These are phyloP conservation scores for Erebia palarica DNA, from an alignment of 2,888 invertebrate genomes.

Conservation along the genomic window DNA sequence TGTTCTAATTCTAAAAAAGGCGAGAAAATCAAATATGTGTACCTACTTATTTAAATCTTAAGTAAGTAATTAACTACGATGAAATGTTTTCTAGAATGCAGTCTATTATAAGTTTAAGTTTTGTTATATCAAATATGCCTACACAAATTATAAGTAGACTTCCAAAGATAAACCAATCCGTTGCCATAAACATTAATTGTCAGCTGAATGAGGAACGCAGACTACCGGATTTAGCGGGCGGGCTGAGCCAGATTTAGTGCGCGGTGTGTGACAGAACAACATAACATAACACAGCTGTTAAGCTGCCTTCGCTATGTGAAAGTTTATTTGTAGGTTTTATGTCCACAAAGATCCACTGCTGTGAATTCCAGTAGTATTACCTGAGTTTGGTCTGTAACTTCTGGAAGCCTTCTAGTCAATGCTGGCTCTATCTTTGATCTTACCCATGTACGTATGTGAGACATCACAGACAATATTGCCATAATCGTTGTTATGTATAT, in stretches of 20 bases:
- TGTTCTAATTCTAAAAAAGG: too few relatives aligned
- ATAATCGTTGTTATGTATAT: background rate
- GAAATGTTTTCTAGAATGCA: too few relatives aligned
- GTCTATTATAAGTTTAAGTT: too few relatives aligned
- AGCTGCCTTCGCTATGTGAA: background rate
- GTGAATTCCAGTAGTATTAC: too few relatives aligned
- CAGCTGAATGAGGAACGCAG: slow-evolving; percentile 24
- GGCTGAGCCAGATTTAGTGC: slow-evolving; percentile 31
- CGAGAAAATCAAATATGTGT: too few relatives aligned
- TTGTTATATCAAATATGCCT: too few relatives aligned
- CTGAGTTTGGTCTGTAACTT: too few relatives aligned
- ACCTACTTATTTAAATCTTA: too few relatives aligned
- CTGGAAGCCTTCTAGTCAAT: too few relatives aligned
- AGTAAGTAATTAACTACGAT: too few relatives aligned
- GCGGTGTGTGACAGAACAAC: slow-evolving; percentile 13
- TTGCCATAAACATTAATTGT: slow-evolving; percentile 16
- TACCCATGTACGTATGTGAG: background rate
- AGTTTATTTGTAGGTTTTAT: background rate
- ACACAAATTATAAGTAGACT: background rate
- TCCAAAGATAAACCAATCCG: slow-evolving; percentile 6
- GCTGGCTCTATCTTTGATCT: too few relatives aligned
- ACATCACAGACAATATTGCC: background rate
- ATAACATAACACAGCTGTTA: slow-evolving; percentile 1
- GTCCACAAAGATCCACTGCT: too few relatives aligned
- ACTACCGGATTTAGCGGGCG: slow-evolving; percentile 32